These are phyloP conservation scores for Napeogenes inachia DNA, from an alignment of 2,888 invertebrate genomes.

Conservation along the genomic window DNA sequence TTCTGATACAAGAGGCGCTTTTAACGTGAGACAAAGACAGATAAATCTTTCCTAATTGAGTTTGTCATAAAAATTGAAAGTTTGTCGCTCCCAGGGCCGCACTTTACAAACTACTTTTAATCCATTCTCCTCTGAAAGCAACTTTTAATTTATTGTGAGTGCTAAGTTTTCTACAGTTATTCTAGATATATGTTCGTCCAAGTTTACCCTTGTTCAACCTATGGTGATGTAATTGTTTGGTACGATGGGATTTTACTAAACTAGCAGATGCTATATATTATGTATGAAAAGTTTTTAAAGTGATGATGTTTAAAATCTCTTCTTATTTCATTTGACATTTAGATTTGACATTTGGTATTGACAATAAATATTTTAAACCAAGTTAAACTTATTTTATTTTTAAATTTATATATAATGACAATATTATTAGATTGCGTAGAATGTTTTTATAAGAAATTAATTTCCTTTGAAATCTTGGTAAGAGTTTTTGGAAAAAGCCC, in stretches of 20 bases:
- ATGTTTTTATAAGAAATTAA: no score
- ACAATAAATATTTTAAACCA: no score
- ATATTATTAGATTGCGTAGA: no score
- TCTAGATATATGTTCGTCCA: slow-evolving; percentile 50
- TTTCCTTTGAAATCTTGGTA: no score
- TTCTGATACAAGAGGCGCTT: slow-evolving; percentile 46
- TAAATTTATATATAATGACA: no score
- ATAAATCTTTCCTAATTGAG: slow-evolving; percentile 72
- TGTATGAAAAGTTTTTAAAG: not conserved
- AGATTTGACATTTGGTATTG: no score
- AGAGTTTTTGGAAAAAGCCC: no score
- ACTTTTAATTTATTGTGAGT: slow-evolving; percentile 76
- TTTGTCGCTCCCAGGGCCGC: slow-evolving; percentile 62
- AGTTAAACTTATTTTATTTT: no score
- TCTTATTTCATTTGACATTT: no score
- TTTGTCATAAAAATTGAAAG: slow-evolving; percentile 77
- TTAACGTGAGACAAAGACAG: slow-evolving; percentile 49
- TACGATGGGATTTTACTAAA: slow-evolving; percentile 39
- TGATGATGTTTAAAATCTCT: no score
- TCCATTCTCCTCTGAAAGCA: slow-evolving; percentile 72
- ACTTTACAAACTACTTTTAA: slow-evolving; percentile 71
- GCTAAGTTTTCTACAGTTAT: slow-evolving; percentile 67
- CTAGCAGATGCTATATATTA: slow-evolving; percentile 8
- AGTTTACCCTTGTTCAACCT: slow-evolving; percentile 58
- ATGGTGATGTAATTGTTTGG: slow-evolving; percentile 58